Percentiles rank a stretch among this genome's conserved stretches.
Evolutionary conservation across 2,113 vertebrate species (phyloP).

Genomic region (Symphodus melops): DNA sequence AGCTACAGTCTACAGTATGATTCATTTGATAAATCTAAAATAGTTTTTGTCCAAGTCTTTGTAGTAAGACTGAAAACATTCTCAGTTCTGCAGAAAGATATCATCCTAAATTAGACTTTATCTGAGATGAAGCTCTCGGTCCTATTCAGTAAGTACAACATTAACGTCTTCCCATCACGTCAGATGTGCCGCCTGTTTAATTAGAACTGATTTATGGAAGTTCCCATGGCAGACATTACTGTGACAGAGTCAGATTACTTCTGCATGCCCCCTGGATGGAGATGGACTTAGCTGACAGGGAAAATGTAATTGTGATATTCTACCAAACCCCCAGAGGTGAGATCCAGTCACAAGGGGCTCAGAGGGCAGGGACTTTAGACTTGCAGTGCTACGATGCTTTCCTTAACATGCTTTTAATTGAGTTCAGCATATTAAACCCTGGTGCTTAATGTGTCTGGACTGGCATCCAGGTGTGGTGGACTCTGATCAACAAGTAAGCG

Average conservation of each 20-base stretch:
- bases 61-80: slow-evolving; percentile 10
- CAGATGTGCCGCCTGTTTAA: slow-evolving; percentile 57
- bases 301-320: slow-evolving; percentile 66
- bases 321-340: slow-evolving; percentile 60
- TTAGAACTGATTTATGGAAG: slow-evolving; percentile 56
- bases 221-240: slow-evolving; percentile 55
- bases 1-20: background rate
- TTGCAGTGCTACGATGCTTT: slow-evolving; percentile 7
- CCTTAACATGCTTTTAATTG: slow-evolving; percentile 25
- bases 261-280: slow-evolving; percentile 41
- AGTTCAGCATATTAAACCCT: slow-evolving; percentile 32
- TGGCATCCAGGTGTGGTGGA: slow-evolving; percentile 10
- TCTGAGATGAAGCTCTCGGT: slow-evolving; percentile 15
- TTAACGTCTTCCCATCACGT: slow-evolving; percentile 26
- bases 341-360: slow-evolving; percentile 33
- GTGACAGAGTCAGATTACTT: slow-evolving; percentile 59
- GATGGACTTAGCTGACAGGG: slow-evolving; percentile 53
- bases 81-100: background rate
- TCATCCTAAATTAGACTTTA: slow-evolving; percentile 11
- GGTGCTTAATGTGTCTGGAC: background rate
- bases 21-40: background rate
- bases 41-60: background rate
- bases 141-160: slow-evolving; percentile 39
- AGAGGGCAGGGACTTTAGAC: slow-evolving; percentile 27
- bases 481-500: slow-evolving; percentile 18